Percentiles rank a stretch among this genome's conserved stretches.
Conservation (phyloP, 23 tunicate species). For the Halocynthia aurantium region DNA sequence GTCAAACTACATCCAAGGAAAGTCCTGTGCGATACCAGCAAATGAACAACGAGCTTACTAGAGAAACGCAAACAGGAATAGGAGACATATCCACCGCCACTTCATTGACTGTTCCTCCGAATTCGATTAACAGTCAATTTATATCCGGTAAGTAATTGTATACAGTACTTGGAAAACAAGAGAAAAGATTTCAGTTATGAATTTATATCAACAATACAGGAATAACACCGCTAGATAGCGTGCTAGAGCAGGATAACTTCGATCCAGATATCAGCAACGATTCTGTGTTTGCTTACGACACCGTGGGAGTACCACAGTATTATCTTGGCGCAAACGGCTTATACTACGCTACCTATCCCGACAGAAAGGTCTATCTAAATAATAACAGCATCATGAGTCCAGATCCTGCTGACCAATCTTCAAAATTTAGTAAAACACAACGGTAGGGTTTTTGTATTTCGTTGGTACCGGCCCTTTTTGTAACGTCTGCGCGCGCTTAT, state of each 20-base stretch:
- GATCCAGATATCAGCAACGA: conserved; percentile 40
- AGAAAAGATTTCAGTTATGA: neutral
- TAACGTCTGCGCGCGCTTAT: too few relatives aligned
- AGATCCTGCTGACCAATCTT: neutral
- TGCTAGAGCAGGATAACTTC: conserved; percentile 13
- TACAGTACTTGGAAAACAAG: neutral
- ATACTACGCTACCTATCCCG: conserved; percentile 30
- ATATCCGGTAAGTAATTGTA: conserved; percentile 48
- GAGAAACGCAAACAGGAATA: neutral
- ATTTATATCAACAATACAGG: conserved; percentile 17
- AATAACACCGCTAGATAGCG: conserved; percentile 66
- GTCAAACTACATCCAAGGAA: conserved; percentile 11
- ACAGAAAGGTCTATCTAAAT: conserved; percentile 23
- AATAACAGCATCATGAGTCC: conserved; percentile 40
- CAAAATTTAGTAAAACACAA: neutral
- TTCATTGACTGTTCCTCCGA: conserved; percentile 72
- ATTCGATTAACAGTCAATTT: conserved; percentile 86
- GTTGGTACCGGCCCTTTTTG: too few relatives aligned
- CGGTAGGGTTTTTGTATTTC: too few relatives aligned
- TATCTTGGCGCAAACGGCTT: neutral
- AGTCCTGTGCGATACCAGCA: neutral
- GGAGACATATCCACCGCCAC: conserved; percentile 34
- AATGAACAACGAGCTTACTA: conserved; percentile 29
- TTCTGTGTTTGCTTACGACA: conserved; percentile 61
- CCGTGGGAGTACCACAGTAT: conserved; percentile 9